phyloP scores from a whole-genome alignment of 2,113 vertebrate genomes.

The Lagenorhynchus albirostris region DNA sequence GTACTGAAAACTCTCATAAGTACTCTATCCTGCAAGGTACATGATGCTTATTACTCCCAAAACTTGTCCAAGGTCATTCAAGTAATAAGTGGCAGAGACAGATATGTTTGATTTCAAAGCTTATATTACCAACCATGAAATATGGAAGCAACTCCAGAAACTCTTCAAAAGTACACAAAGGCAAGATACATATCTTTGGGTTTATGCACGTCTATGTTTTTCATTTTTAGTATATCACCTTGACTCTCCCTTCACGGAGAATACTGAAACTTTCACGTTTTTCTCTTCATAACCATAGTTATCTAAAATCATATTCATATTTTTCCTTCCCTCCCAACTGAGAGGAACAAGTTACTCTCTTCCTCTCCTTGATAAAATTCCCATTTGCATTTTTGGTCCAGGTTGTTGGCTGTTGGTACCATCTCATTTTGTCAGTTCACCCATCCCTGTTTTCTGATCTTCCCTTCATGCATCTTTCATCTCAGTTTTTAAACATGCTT shows the following conservation, averaged over 20 bases:
- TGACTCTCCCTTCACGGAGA: background rate
- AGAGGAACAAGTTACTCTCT: background rate
- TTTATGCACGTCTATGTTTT: background rate
- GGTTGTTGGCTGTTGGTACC: background rate
- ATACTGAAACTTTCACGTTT: background rate
- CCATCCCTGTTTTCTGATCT: background rate
- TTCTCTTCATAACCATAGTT: background rate
- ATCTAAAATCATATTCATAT: background rate
- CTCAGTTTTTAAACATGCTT: background rate
- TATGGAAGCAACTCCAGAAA: background rate
- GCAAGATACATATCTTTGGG: background rate
- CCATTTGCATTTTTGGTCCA: background rate
- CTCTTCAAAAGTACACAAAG: background rate
- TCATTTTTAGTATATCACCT: background rate
- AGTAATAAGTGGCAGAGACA: background rate
- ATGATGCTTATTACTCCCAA: background rate
- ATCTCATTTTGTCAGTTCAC: background rate
- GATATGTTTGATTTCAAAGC: background rate
- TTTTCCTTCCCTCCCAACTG: background rate
- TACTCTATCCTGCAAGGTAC: background rate
- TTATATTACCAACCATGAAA: background rate
- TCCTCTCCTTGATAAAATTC: background rate
- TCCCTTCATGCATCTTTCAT: background rate
- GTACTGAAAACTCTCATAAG: background rate
- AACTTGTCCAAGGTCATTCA: background rate